phyloP scores from a whole-genome alignment of 2,797 vertebrate species.

The Anguilla megastoma region DNA sequence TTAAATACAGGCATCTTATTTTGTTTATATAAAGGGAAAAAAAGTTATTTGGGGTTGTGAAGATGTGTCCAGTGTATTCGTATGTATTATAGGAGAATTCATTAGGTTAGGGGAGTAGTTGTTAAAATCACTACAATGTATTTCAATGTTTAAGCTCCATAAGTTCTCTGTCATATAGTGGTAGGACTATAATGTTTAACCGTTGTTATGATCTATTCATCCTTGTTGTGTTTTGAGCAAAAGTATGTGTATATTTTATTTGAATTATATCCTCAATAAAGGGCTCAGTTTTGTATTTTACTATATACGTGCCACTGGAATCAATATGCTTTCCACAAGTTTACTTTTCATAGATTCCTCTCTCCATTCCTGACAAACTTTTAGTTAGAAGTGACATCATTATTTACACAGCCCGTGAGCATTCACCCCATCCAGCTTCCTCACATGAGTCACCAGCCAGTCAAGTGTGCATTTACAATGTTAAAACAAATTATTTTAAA shows the following conservation, averaged over 20 bases:
- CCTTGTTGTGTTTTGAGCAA: neutral
- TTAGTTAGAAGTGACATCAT: neutral
- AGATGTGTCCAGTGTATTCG: no score
- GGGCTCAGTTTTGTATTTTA: neutral
- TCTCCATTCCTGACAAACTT: neutral
- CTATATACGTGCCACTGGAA: neutral
- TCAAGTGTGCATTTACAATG: neutral
- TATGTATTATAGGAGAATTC: neutral
- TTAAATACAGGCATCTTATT: no score
- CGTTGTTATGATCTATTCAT: neutral
- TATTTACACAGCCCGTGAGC: neutral
- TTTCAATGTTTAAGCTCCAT: no score
- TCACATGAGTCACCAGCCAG: neutral
- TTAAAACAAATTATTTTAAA: neutral
- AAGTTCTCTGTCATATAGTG: no score
- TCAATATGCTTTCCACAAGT: neutral
- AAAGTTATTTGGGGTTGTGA: no score
- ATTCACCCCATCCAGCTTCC: neutral
- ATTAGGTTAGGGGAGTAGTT: neutral
- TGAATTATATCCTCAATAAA: neutral
- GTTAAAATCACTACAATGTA: neutral
- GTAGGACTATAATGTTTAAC: neutral
- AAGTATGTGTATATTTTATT: neutral
- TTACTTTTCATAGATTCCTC: neutral
- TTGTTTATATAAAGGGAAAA: no score